phyloP scores from a whole-genome alignment of 2,797 vertebrate species.

The Danio choprae region DNA sequence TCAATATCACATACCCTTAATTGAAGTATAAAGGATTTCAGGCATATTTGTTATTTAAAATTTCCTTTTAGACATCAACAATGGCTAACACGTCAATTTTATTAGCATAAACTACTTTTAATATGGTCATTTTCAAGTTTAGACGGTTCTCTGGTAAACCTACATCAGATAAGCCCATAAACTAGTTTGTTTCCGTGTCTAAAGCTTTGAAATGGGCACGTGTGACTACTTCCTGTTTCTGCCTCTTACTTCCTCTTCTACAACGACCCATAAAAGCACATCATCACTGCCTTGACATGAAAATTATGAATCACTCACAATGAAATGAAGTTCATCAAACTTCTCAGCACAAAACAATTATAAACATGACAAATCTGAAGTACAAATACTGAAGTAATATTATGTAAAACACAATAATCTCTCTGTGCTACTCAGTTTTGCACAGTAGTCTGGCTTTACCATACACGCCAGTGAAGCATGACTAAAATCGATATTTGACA shows the following conservation, averaged over 20 bases:
- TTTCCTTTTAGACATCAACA: not conserved
- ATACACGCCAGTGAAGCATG: not conserved
- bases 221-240: conserved; percentile 51
- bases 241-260: conserved; percentile 46
- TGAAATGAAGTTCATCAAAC: not conserved
- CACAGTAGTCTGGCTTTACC: not conserved
- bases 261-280: not conserved
- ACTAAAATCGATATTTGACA: not conserved
- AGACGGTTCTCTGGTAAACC: not conserved
- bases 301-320: not conserved
- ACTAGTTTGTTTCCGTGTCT: conserved; percentile 7
- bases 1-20: too few species aligned
- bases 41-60: not conserved
- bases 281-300: not conserved
- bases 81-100: not conserved
- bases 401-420: too few species aligned
- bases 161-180: not conserved
- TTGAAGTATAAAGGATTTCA: not conserved
- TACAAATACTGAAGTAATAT: too few species aligned
- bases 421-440: too few species aligned
- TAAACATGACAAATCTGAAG: too few species aligned
- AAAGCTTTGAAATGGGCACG: conserved; percentile 8
- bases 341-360: too few species aligned
- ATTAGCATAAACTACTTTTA: not conserved
- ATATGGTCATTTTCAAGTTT: not conserved